These are phyloP conservation scores for Magallana angulata DNA, from an alignment of 1,140 invertebrate genomes.

Conservation along the genomic window DNA sequence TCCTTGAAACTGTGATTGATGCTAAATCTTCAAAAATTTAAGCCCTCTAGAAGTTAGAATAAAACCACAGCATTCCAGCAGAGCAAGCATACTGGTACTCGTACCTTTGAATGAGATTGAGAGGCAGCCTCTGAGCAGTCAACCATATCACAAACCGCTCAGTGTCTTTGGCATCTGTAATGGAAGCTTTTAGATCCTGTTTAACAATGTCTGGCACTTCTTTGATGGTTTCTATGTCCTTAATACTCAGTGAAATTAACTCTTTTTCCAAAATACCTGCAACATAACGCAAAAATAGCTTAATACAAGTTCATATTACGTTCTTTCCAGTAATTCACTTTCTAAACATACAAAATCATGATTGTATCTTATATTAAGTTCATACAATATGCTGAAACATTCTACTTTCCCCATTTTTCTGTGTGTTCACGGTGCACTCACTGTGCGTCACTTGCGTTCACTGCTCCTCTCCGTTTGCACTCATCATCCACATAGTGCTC, in stretches of 20 bases:
- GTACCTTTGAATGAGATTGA: not conserved
- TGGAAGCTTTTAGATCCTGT: not conserved
- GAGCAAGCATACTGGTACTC: not conserved
- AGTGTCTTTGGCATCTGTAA: not conserved
- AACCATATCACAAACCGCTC: not conserved
- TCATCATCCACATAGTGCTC: no score
- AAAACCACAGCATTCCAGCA: no score
- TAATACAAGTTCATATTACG: not conserved
- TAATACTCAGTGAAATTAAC: constrained; percentile 44
- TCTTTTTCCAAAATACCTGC: constrained; percentile 19
- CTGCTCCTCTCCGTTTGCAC: no score
- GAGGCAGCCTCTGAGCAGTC: not conserved
- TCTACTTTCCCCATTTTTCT: no score
- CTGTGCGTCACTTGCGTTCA: no score
- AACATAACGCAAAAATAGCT: not conserved
- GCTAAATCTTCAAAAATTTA: no score
- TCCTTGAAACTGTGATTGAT: no score
- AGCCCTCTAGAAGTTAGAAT: no score
- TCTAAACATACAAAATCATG: no score
- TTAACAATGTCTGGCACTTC: not conserved
- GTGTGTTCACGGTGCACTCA: no score
- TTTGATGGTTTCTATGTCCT: not conserved
- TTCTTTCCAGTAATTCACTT: not conserved
- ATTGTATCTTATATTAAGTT: no score
- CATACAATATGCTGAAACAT: no score